Evolutionary conservation across 2,888 invertebrate genomes (phyloP), one percentile per base, ranked within the genome.

Genomic region (Epiblema foenella): DNA sequence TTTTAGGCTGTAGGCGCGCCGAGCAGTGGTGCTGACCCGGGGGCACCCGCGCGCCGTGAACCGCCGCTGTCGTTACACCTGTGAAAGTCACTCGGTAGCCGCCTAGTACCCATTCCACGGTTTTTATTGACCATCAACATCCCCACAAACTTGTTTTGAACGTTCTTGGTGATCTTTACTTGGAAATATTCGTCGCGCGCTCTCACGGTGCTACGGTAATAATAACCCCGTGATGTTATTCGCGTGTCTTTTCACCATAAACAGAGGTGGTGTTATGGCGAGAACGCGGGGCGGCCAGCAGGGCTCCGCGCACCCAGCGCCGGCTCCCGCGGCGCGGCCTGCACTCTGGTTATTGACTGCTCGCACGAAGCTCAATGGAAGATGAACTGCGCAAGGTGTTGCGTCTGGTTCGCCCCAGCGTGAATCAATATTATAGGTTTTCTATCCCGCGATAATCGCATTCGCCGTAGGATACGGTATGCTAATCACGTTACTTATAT

Each of bases 41-140:
- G 62, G 46, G 66, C 60, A 49, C 56, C 56, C 46, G 71, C 29
- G 60, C 57, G 29, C 42, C 64, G 66, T 15, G 64, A 72, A 66
- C 70, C 57, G 57, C 51, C 63, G 60, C 79, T 46, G 81, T 85
- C 83, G 87, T 83, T 84, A 85, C 84, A 88, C 84, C 83, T 87
- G 89, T 87, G 91, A 91, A 92, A 90, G 89, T 85, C 84, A 75
- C 84, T 85, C 87, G 80, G 89, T 87, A 88, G 90, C 85, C 83
- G 83, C 78, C 79, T 81, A 82, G 82, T 82, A 85, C 83, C 89
- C 90, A 89, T 91, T 91, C 85, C 81, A 81, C 82, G 81, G 85
- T 86, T 86, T 90, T 92, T 92, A 92, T 91, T 89, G 87, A 85
- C 90, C 89, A 90, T 91, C 89, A 90, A 85, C 86, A 33, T 33